These are phyloP conservation scores for Patagioenas fasciata DNA, from an alignment of 2,113 vertebrate genomes.

Conservation along the genomic window DNA sequence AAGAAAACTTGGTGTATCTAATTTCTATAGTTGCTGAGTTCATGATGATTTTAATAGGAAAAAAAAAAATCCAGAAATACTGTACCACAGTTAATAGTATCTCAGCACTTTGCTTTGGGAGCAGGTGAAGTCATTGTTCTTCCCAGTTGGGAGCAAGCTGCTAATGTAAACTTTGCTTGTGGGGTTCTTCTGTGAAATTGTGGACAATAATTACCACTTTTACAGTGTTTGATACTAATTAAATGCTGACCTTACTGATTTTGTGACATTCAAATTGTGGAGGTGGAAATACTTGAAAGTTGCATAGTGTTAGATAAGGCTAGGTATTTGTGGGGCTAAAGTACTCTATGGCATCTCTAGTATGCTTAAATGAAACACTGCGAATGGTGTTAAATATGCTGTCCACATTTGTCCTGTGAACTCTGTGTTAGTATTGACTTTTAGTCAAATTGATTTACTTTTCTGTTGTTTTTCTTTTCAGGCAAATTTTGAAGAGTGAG, in stretches of 20 bases:
- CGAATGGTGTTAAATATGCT: not conserved
- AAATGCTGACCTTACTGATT: not conserved
- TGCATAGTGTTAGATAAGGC: not conserved
- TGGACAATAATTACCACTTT: not conserved
- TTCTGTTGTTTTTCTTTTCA: conserved; percentile 28
- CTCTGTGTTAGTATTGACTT: not conserved
- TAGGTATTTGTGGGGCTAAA: not conserved
- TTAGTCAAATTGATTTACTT: not conserved
- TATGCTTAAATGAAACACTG: not conserved
- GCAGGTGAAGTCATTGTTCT: not conserved
- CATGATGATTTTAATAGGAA: not conserved
- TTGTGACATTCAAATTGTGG: not conserved
- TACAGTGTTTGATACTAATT: not conserved
- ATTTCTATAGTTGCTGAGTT: not conserved
- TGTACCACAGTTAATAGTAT: not conserved
- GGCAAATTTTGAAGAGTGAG: conserved; percentile 87
- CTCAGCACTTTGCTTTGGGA: not conserved
- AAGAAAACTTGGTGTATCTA: not conserved
- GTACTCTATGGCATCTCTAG: not conserved
- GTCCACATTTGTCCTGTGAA: not conserved
- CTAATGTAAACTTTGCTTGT: not conserved
- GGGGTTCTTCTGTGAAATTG: not conserved
- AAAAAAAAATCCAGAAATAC: not conserved
- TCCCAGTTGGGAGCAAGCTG: not conserved
- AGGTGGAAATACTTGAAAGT: not conserved